Conservation (phyloP, 1,140 invertebrate genomes). For the Papilio aristodemus region DNA sequence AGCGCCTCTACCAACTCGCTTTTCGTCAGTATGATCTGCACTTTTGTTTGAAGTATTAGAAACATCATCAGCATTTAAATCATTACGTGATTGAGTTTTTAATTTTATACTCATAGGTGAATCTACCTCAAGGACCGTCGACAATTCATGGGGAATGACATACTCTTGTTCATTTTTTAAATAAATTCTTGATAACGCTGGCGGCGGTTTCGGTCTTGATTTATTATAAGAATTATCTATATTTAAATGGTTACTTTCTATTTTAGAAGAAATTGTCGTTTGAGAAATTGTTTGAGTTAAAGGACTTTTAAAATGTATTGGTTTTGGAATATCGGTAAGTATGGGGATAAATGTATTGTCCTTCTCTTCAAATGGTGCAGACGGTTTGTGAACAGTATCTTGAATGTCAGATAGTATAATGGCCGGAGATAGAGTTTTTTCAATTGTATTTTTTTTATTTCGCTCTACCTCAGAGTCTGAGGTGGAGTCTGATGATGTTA, state of each 20-base stretch:
- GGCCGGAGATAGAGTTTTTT: conserved; percentile 31
- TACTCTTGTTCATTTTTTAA: conserved; percentile 63
- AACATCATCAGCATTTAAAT: conserved; percentile 39
- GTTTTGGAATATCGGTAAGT: conserved; percentile 64
- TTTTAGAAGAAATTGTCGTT: conserved; percentile 34
- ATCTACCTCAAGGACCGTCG: conserved; percentile 84
- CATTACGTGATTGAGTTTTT: conserved; percentile 53
- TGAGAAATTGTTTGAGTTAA: conserved; percentile 30
- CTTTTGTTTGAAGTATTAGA: conserved; percentile 33
- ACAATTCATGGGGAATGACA: conserved; percentile 82
- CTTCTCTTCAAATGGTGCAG: conserved; percentile 32
- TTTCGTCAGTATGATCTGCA: conserved; percentile 18
- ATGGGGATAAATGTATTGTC: conserved; percentile 49
- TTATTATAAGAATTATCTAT: conserved; percentile 41
- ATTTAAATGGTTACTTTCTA: conserved; percentile 6
- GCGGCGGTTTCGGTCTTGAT: conserved; percentile 64
- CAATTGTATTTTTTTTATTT: conserved; percentile 44
- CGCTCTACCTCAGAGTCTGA: conserved; percentile 61
- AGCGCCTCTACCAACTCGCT: conserved; percentile 25
- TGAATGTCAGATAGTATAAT: conserved; percentile 33
- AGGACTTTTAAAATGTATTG: conserved; percentile 41
- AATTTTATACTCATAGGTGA: conserved; percentile 78
- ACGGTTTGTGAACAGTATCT: conserved; percentile 16
- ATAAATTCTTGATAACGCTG: conserved; percentile 60
- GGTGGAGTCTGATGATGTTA: conserved; percentile 64